phyloP scores from a whole-genome alignment of 1,140 invertebrate species.

The Delia radicum region DNA sequence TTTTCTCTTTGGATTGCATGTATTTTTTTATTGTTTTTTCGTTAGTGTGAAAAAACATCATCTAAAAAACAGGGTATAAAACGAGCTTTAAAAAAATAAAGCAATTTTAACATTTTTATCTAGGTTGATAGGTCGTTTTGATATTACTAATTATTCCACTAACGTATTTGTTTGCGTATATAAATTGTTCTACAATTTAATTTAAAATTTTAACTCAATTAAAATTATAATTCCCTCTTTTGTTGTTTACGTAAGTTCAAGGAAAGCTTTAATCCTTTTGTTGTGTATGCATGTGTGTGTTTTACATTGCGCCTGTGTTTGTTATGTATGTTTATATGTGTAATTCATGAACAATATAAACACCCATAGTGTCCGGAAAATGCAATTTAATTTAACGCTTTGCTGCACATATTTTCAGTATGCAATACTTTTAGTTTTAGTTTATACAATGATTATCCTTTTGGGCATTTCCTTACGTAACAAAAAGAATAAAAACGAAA shows the following conservation, averaged over 20 bases:
- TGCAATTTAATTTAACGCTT: constrained; percentile 20
- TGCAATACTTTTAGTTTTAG: not conserved
- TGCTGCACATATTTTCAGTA: not conserved
- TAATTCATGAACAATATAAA: not conserved
- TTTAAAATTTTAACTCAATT: not conserved
- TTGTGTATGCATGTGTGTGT: not conserved
- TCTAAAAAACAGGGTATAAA: too few species aligned
- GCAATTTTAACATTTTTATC: too few species aligned
- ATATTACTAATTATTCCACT: too few species aligned
- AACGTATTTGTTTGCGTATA: too few species aligned
- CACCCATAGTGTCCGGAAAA: not conserved
- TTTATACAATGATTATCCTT: not conserved
- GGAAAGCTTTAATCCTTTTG: not conserved
- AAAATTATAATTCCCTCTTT: not conserved
- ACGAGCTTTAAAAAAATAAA: too few species aligned
- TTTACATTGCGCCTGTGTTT: not conserved
- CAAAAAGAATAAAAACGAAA: not conserved
- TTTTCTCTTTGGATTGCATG: too few species aligned
- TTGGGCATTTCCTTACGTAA: constrained; percentile 3
- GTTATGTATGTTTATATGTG: not conserved
- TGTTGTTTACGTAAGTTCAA: not conserved
- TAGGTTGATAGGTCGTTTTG: too few species aligned
- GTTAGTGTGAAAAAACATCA: too few species aligned
- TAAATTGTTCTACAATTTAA: not conserved
- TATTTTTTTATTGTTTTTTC: too few species aligned